Conservation (phyloP, 2,113 vertebrate genomes). For the Paracanthobrama guichenoti region DNA sequence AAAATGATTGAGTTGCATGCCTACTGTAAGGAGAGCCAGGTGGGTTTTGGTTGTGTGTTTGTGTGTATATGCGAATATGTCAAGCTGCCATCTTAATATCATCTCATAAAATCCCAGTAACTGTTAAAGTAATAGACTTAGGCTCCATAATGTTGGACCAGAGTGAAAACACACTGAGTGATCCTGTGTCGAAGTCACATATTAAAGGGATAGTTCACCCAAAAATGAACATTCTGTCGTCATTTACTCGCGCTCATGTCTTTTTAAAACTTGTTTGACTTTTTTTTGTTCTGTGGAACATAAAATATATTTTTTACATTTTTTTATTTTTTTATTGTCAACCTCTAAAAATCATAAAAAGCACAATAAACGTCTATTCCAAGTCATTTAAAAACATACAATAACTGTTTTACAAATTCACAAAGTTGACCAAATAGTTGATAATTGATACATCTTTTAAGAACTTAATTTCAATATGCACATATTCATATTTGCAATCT, state of each 20-base stretch:
- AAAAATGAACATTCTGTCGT: background rate
- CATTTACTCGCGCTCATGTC: background rate
- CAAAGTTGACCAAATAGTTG: too few relatives aligned
- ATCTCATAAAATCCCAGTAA: background rate
- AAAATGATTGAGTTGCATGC: conserved; percentile 55
- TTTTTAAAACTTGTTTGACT: background rate
- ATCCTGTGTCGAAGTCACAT: background rate
- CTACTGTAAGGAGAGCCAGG: conserved; percentile 52
- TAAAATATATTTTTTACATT: background rate
- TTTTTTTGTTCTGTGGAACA: background rate
- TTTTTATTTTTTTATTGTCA: background rate
- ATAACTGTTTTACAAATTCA: too few relatives aligned
- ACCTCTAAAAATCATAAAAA: background rate
- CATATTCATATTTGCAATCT: too few relatives aligned
- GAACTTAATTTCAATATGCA: too few relatives aligned
- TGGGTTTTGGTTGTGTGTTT: conserved; percentile 17
- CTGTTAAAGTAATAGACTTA: conserved; percentile 47
- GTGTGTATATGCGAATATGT: background rate
- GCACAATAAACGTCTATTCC: background rate
- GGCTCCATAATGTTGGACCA: conserved; percentile 30
- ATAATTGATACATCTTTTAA: too few relatives aligned
- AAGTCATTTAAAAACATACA: background rate
- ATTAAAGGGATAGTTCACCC: background rate
- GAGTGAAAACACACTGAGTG: conserved; percentile 37
- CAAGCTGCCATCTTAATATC: conserved; percentile 22